Evolutionary conservation across 2,113 vertebrate species (phyloP), one percentile per base, ranked within the genome.

Genomic region (Pseudolaguvia tuberculata): DNA sequence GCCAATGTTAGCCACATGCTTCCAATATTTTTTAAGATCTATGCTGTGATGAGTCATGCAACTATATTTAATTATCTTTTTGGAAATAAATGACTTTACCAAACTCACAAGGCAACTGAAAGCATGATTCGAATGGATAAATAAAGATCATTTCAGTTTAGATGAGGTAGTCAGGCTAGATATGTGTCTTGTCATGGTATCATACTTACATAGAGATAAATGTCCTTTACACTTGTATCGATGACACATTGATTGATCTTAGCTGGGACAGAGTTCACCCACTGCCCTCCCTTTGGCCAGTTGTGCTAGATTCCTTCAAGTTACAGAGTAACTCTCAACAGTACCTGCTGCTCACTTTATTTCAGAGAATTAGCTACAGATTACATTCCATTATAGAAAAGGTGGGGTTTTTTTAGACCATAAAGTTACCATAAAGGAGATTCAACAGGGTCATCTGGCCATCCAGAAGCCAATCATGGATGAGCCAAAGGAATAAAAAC

Each of bases 241-340:
- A 70, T 23, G 47, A 50, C 65, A 75, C 75, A 72, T 75, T 68
- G 68, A 83, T 81, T 62, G 50, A 56, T 75, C 66, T 62, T 57
- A 50, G 25, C 61, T 48, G 66, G 58, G 62, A 55, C 71, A 48
- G 35, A 47, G 53, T 77, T 72, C 62, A 62, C 51, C 79, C 53
- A 4, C 2, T 42, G 21, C 17, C 72, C 47, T 61, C 51, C n/a
- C n/a, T 77, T 50, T 67, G 17, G 10, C 63, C 15, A 50, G 45
- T 48, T 23, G 15, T 77, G 45, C 61, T 58, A 27, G 67, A 77
- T 72, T 66, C 70, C 70, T 72, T 62, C 57, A 69, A 55, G 74
- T 74, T 73, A 73, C 61, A 35, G 29, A 50, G 11, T 79, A 62
- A 80, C 72, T 75, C 73, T 57, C 75, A 27, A 48, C 56, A 42